These are phyloP conservation scores for Morus bassanus DNA, from an alignment of 2,797 vertebrate genomes.

Conservation along the genomic window DNA sequence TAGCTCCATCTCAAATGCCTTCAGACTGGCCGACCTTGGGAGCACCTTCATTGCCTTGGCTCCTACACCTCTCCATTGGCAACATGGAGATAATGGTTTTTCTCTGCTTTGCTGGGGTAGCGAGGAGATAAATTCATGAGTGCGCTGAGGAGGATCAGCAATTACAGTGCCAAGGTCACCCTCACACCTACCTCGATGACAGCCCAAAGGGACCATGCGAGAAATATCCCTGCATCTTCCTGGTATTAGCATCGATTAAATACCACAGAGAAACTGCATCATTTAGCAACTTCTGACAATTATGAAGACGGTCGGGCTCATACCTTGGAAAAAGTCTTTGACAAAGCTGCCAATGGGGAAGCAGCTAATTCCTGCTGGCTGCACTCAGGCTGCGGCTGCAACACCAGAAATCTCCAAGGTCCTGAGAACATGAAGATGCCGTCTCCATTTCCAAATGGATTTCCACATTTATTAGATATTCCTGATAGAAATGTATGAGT, in stretches of 20 bases:
- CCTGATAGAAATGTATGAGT: background rate
- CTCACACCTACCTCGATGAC: background rate
- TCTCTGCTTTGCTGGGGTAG: background rate
- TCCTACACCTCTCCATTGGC: background rate
- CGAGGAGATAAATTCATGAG: background rate
- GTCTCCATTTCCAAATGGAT: slow-evolving; percentile 15
- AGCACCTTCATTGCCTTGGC: background rate
- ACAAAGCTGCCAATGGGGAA: background rate
- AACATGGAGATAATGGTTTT: background rate
- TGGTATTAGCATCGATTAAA: background rate
- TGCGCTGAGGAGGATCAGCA: background rate
- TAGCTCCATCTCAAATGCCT: background rate
- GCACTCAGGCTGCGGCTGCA: background rate
- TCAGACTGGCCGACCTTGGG: background rate
- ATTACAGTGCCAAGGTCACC: background rate
- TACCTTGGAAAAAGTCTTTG: slow-evolving; percentile 1
- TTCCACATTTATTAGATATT: slow-evolving; percentile 48
- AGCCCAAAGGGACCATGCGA: background rate
- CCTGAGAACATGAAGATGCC: background rate
- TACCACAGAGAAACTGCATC: background rate
- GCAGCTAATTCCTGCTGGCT: background rate
- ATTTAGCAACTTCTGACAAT: background rate
- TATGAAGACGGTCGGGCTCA: background rate
- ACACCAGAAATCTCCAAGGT: background rate
- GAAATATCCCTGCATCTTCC: background rate